Evolutionary conservation across 2,113 vertebrate species (phyloP).

Genomic region (Entelurus aequoreus): DNA sequence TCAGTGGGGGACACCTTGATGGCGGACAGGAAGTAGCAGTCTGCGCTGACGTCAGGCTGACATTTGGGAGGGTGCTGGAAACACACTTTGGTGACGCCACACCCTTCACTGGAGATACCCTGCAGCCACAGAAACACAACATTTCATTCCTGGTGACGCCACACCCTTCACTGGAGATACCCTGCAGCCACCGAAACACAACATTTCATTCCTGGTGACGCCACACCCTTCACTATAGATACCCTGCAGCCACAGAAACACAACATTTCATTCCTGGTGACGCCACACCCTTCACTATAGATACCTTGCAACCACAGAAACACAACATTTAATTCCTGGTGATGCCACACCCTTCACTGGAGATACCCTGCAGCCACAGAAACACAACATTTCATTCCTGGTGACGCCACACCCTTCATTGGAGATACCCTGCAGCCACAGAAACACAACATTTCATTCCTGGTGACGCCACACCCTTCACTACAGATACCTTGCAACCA

Average conservation of each 20-base stretch:
- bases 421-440: conserved; percentile 24
- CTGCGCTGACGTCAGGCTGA: conserved; percentile 34
- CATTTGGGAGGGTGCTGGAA: conserved; percentile 63
- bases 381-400: conserved; percentile 18
- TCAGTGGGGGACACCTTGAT: conserved; percentile 2
- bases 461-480: conserved; percentile 57
- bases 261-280: conserved; percentile 20
- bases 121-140: not conserved
- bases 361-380: conserved; percentile 20
- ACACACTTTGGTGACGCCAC: conserved; percentile 68
- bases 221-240: conserved; percentile 59
- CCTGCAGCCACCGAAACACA: not conserved
- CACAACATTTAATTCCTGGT: conserved; percentile 19
- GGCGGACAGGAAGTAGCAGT: conserved; percentile 71
- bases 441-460: not conserved
- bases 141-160: conserved; percentile 24
- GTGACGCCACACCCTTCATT: conserved; percentile 53
- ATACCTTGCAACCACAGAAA: conserved; percentile 13
- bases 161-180: conserved; percentile 49
- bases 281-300: conserved; percentile 56
- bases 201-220: conserved; percentile 20
- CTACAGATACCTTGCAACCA: conserved; percentile 30
- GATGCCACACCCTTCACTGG: conserved; percentile 53
- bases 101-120: conserved; percentile 42
- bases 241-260: not conserved